Percentiles rank a stretch among this genome's conserved stretches.
These are phyloP conservation scores for Parauchenoglanis punctatus DNA, from an alignment of 2,797 vertebrate species.

Conservation along the genomic window DNA sequence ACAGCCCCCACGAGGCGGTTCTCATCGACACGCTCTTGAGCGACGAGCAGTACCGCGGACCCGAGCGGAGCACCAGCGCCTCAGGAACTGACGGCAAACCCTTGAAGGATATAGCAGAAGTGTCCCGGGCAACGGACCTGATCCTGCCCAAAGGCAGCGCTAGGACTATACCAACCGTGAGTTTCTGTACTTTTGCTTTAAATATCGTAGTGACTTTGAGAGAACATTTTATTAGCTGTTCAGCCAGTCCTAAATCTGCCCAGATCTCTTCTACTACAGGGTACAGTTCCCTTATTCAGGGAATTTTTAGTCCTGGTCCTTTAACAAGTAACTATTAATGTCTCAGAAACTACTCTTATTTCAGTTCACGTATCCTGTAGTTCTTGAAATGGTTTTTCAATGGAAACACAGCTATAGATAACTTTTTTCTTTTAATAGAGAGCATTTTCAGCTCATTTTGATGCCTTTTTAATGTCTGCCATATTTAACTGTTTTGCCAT, in stretches of 20 bases:
- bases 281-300: background rate
- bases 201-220: background rate
- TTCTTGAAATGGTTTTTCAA: background rate
- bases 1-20: slow-evolving; percentile 79
- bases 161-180: slow-evolving; percentile 76
- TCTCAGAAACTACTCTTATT: background rate
- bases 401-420: background rate
- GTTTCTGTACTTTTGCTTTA: slow-evolving; percentile 33
- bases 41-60: slow-evolving; percentile 82
- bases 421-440: background rate
- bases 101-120: slow-evolving; percentile 86
- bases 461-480: background rate
- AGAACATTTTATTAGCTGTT: background rate
- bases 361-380: background rate
- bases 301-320: background rate
- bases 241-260: background rate
- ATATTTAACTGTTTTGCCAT: background rate
- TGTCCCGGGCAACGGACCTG: slow-evolving; percentile 86
- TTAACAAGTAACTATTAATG: background rate
- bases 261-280: background rate
- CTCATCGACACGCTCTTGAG: slow-evolving; percentile 88
- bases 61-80: slow-evolving; percentile 71
- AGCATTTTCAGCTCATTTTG: background rate
- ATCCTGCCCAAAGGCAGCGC: slow-evolving; percentile 89
- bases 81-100: slow-evolving; percentile 74